phyloP scores from a whole-genome alignment of 2,888 invertebrate species.

The Aromia moschata region DNA sequence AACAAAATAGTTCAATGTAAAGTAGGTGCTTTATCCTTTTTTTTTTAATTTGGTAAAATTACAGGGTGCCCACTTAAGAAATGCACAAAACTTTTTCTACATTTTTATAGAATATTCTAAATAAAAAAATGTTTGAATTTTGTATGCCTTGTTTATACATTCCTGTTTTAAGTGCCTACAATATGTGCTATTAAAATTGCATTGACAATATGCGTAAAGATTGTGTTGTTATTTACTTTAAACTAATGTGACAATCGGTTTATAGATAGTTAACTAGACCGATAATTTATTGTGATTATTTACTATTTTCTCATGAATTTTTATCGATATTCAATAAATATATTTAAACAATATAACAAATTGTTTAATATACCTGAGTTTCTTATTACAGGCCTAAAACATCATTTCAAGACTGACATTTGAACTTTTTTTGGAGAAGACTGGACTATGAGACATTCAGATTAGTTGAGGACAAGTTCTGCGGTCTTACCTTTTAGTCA shows the following conservation, averaged over 20 bases:
- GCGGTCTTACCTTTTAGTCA: conserved; percentile 61
- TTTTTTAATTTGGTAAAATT: conserved; percentile 7
- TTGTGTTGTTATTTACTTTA: conserved; percentile 44
- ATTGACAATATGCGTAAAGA: conserved; percentile 49
- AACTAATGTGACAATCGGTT: conserved; percentile 54
- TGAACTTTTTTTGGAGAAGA: conserved; percentile 64
- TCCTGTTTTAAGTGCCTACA: conserved; percentile 55
- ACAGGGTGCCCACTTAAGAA: conserved; percentile 23
- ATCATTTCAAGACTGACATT: conserved; percentile 63
- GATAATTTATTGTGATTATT: conserved; percentile 54
- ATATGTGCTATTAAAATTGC: conserved; percentile 42
- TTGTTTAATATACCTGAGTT: conserved; percentile 60
- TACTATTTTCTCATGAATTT: conserved; percentile 54
- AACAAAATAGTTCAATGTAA: conserved; percentile 35
- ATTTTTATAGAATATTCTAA: conserved; percentile 28
- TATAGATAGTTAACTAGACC: conserved; percentile 47
- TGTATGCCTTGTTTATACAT: conserved; percentile 47
- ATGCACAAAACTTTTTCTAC: conserved; percentile 22
- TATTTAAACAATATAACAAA: conserved; percentile 54
- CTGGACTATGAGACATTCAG: conserved; percentile 63
- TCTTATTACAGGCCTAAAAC: conserved; percentile 63
- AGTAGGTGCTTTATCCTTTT: conserved; percentile 36
- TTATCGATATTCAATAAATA: conserved; percentile 56
- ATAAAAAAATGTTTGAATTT: conserved; percentile 28
- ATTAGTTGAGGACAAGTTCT: conserved; percentile 64